Evolutionary conservation across 2,113 vertebrate species (phyloP).

Genomic region (Micronycteris hirsuta): DNA sequence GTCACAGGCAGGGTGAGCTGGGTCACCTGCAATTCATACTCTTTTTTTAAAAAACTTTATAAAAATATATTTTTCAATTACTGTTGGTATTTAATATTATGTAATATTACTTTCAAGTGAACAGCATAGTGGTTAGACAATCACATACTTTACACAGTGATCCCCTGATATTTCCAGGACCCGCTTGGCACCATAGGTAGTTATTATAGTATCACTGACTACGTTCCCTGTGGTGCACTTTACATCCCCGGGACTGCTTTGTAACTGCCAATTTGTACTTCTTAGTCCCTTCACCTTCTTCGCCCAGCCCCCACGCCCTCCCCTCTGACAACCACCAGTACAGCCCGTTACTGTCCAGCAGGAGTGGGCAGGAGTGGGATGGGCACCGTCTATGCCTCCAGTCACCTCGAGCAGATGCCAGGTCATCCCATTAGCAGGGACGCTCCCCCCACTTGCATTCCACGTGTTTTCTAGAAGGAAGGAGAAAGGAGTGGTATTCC

Average conservation of each 20-base stretch:
- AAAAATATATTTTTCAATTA: background rate
- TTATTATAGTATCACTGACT: background rate
- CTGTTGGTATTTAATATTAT: background rate
- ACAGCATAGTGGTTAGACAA: background rate
- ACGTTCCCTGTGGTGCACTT: background rate
- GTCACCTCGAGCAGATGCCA: background rate
- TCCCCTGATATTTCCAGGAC: background rate
- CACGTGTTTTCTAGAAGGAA: background rate
- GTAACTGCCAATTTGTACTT: background rate
- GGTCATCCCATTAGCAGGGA: background rate
- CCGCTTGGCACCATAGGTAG: background rate
- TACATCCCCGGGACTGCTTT: background rate
- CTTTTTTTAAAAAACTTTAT: background rate
- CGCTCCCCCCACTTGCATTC: background rate
- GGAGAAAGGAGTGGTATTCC: background rate
- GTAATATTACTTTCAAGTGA: background rate
- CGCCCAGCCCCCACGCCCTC: background rate
- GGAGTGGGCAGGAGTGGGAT: no score
- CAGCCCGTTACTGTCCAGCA: rapidly evolving
- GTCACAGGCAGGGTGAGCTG: background rate
- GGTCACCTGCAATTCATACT: background rate
- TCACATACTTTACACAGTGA: background rate
- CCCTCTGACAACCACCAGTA: background rate
- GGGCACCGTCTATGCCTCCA: rapidly evolving
- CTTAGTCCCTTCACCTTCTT: background rate